phyloP scores from a whole-genome alignment of 2,888 invertebrate species.

The Acleris cristana region DNA sequence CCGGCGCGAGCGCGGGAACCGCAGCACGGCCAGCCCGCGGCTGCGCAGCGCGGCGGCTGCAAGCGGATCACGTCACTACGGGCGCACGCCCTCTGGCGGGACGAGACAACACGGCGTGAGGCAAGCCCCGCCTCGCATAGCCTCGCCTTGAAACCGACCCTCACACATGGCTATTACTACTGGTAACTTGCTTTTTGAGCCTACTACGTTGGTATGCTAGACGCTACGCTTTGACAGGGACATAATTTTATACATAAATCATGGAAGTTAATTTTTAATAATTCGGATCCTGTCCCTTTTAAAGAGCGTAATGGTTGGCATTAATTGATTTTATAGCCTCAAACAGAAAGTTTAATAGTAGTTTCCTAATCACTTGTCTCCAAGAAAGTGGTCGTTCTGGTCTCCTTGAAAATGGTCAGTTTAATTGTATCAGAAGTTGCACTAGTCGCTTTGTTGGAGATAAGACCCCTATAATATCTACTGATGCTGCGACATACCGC shows the following conservation, averaged over 20 bases:
- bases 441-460: slow-evolving; percentile 8
- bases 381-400: neutral
- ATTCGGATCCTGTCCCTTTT: no score
- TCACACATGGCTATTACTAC: slow-evolving; percentile 36
- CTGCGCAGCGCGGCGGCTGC: slow-evolving; percentile 85
- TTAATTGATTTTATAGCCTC: neutral
- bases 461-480: slow-evolving; percentile 9
- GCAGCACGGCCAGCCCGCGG: slow-evolving; percentile 82
- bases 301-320: no score
- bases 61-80: slow-evolving; percentile 61
- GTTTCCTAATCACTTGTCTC: slow-evolving; percentile 12
- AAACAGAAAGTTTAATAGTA: slow-evolving; percentile 21
- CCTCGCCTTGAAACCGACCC: slow-evolving; percentile 48
- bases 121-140: slow-evolving; percentile 30
- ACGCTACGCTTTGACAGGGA: neutral
- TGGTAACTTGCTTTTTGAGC: slow-evolving; percentile 2
- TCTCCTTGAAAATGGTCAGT: neutral
- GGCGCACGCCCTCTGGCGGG: slow-evolving; percentile 63
- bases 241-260: no score
- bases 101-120: slow-evolving; percentile 66
- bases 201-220: neutral
- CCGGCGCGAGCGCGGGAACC: slow-evolving; percentile 78
- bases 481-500: slow-evolving; percentile 10
- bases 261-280: no score
- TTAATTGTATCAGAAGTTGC: neutral